These are phyloP conservation scores for Tetranychus truncatus DNA, from an alignment of 2,888 invertebrate species.

Conservation along the genomic window DNA sequence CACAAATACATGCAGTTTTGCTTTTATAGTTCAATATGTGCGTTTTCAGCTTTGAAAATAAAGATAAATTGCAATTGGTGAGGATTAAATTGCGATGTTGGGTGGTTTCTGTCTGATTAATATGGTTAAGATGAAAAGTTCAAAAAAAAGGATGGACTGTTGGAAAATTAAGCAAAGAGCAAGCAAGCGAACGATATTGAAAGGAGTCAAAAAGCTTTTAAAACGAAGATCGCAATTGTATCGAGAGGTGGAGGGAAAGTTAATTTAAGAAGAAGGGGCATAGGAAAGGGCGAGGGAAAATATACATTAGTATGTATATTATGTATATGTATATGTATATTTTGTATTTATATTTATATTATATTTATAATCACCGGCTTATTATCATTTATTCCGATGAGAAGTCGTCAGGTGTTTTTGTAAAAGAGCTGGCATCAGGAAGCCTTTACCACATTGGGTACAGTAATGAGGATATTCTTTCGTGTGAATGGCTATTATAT, in stretches of 20 bases:
- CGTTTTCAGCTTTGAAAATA: no score
- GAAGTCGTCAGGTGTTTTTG: constrained; percentile 21
- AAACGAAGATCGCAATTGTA: neutral
- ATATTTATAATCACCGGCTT: neutral
- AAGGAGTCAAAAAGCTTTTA: neutral
- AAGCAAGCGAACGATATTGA: neutral
- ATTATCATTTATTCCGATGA: constrained; percentile 11
- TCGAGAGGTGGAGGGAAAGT: neutral
- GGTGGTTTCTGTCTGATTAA: neutral
- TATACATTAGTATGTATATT: neutral
- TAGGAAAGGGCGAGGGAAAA: neutral
- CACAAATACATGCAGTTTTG: no score
- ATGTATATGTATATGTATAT: neutral
- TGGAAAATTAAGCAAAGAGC: neutral
- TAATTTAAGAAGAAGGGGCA: neutral
- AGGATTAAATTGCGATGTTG: no score
- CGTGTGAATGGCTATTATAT: constrained; percentile 23
- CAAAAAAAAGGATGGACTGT: neutral
- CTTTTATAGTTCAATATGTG: no score
- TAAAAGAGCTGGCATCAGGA: constrained; percentile 22
- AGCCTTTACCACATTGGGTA: constrained; percentile 21
- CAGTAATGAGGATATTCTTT: constrained; percentile 24
- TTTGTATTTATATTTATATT: neutral
- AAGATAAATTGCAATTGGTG: no score
- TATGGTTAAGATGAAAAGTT: neutral